Evolutionary conservation across 30 jellyfish, hydroid and myxozoan species (phyloP).

Genomic region (Haliclystus octoradiatus): DNA sequence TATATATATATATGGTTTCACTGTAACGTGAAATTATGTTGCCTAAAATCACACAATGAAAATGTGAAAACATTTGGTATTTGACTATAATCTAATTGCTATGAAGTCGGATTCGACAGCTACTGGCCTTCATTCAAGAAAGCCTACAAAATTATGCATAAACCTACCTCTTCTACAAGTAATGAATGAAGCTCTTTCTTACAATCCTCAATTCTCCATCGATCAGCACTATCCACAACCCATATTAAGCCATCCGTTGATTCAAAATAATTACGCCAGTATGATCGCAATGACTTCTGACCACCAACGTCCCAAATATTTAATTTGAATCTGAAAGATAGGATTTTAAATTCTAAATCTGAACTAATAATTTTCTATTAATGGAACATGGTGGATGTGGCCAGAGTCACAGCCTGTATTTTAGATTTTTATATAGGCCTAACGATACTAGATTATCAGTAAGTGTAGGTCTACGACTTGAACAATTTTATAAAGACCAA

Average conservation of each 20-base stretch:
- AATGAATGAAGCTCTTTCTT: conserved; percentile 58
- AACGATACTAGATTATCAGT: too few relatives aligned
- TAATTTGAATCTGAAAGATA: conserved; percentile 38
- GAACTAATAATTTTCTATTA: background rate
- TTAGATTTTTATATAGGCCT: background rate
- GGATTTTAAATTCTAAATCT: background rate
- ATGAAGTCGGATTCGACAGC: too few relatives aligned
- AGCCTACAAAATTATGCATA: too few relatives aligned
- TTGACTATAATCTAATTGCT: too few relatives aligned
- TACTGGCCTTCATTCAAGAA: background rate
- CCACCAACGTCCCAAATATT: conserved; percentile 99
- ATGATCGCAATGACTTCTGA: conserved; percentile 82
- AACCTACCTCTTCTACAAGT: conserved; percentile 61
- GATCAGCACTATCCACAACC: conserved; percentile 97
- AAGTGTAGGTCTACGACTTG: too few relatives aligned
- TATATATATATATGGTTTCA: too few relatives aligned
- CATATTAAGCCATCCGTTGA: conserved; percentile 88
- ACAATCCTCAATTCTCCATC: conserved; percentile 84
- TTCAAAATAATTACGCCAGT: conserved; percentile 92
- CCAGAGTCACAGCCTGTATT: background rate
- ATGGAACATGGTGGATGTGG: too few relatives aligned
- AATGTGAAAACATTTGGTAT: too few relatives aligned
- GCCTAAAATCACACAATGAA: too few relatives aligned
- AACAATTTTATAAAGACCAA: too few relatives aligned
- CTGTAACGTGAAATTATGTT: too few relatives aligned